Evolutionary conservation across 2,888 invertebrate genomes (phyloP).

Genomic region (Spilosoma lubricipeda): DNA sequence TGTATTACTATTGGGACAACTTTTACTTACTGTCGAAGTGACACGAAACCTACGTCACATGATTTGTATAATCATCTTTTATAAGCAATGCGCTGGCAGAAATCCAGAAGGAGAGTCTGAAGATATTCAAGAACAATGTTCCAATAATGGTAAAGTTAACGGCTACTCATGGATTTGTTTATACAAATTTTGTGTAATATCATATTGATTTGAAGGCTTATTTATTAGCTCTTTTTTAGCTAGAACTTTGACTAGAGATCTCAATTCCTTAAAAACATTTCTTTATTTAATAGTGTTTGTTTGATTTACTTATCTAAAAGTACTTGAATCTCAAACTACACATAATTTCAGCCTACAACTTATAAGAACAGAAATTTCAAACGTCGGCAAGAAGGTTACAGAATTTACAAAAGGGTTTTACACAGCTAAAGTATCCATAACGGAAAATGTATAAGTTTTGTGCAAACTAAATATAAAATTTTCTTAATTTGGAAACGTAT

Average conservation of each 20-base stretch:
- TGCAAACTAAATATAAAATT: constrained; percentile 7
- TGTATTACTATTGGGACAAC: constrained; percentile 39
- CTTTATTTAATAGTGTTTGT: background rate
- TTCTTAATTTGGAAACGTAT: background rate
- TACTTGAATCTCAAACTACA: background rate
- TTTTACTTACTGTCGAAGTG: constrained; percentile 16
- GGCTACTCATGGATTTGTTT: background rate
- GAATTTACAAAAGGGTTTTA: background rate
- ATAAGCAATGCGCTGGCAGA: background rate
- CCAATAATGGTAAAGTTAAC: background rate
- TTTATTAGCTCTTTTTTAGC: background rate
- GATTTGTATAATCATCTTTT: background rate
- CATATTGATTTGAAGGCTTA: background rate
- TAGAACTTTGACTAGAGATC: background rate
- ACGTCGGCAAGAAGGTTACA: background rate
- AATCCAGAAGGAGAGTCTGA: background rate
- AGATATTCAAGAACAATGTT: background rate
- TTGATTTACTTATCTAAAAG: background rate
- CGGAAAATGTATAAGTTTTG: background rate
- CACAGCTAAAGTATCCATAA: background rate
- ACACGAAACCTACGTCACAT: constrained; percentile 15
- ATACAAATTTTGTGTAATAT: background rate
- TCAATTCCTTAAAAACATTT: background rate
- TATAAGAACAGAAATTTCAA: background rate
- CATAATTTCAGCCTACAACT: background rate